phyloP scores from a whole-genome alignment of 2,113 vertebrate genomes.

The Himantopus leucocephalus region DNA sequence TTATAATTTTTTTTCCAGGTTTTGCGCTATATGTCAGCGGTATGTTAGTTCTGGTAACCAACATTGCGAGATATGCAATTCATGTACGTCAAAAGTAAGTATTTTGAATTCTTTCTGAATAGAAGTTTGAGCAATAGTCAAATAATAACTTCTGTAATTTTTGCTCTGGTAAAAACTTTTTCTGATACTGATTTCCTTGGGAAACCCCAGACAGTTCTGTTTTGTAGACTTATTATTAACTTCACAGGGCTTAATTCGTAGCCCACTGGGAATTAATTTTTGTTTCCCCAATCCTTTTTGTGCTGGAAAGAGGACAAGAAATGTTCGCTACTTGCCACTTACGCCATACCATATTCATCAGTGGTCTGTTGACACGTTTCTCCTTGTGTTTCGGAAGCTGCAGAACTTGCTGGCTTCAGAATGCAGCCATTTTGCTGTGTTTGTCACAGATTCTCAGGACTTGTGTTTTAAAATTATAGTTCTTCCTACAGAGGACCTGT shows the following conservation, averaged over 20 bases:
- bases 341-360: not conserved
- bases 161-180: not conserved
- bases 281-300: not conserved
- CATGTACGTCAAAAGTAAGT: constrained; percentile 93
- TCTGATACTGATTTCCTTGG: not conserved
- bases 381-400: not conserved
- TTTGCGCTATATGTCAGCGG: constrained; percentile 85
- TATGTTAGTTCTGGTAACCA: constrained; percentile 86
- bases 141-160: not conserved
- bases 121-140: not conserved
- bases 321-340: not conserved
- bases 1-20: constrained; percentile 70
- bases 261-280: not conserved
- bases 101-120: not conserved
- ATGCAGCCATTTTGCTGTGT: not conserved
- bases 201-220: not conserved
- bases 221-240: not conserved
- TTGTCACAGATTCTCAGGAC: not conserved
- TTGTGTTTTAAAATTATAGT: not conserved
- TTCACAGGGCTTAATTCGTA: not conserved
- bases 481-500: not conserved
- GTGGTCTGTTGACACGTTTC: not conserved
- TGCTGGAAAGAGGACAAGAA: not conserved
- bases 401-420: not conserved
- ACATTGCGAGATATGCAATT: constrained; percentile 87